A percentile compares a stretch with the other conserved stretches of the same genome.
Conservation (phyloP, 2,797 vertebrate species). For the Capromys pilorides region DNA sequence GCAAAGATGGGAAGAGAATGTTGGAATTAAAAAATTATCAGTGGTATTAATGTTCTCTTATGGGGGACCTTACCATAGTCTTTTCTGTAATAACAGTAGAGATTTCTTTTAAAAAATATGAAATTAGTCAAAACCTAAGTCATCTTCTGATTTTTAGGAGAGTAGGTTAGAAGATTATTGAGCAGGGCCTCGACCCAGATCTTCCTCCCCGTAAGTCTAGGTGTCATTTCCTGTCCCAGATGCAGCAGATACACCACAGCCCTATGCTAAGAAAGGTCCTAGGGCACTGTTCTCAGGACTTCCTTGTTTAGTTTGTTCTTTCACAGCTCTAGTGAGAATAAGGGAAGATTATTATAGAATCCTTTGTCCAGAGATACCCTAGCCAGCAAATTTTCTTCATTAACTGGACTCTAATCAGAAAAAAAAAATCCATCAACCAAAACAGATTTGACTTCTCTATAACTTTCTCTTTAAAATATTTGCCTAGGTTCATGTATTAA, state of each 20-base stretch:
- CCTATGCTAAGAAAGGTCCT: not conserved
- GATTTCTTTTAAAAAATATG: not conserved
- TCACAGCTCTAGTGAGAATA: not conserved
- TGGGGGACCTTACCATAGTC: not conserved
- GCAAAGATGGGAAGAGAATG: not conserved
- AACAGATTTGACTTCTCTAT: not conserved
- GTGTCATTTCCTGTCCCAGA: not conserved
- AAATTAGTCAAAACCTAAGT: not conserved
- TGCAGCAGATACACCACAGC: not conserved
- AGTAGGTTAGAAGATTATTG: not conserved
- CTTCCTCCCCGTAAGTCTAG: not conserved
- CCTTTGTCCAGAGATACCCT: not conserved
- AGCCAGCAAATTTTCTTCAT: not conserved
- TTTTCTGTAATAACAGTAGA: not conserved
- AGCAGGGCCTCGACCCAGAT: accelerated
- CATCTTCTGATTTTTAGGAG: not conserved
- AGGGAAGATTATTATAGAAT: not conserved
- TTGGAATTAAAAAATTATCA: not conserved
- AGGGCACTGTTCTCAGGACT: not conserved
- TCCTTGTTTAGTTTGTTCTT: not conserved
- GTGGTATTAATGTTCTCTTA: not conserved
- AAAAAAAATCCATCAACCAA: not conserved
- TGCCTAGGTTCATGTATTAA: not conserved
- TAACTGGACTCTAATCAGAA: constrained; percentile 19
- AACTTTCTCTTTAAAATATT: not conserved